These are phyloP conservation scores for Punctoribates punctum DNA, from an alignment of 2,888 invertebrate species.

Conservation along the genomic window DNA sequence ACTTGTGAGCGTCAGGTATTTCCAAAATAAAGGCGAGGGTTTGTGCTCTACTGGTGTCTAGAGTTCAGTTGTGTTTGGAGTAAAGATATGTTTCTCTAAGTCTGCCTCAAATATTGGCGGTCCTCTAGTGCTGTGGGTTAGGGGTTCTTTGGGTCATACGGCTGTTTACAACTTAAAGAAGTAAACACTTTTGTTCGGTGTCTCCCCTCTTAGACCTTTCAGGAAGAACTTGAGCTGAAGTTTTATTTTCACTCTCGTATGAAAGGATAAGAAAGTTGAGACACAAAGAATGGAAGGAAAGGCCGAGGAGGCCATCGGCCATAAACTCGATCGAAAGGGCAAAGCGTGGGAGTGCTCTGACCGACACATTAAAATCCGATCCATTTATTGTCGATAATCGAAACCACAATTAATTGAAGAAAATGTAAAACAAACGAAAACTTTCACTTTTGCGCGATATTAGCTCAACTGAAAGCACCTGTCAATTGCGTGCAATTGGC, in stretches of 20 bases:
- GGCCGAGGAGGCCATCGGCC: neutral
- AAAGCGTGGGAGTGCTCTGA: neutral
- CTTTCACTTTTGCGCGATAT: conserved; percentile 20
- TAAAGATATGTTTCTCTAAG: conserved; percentile 12
- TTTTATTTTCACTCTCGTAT: conserved; percentile 22
- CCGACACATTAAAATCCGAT: neutral
- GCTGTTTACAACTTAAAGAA: conserved; percentile 20
- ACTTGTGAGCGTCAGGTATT: too few relatives aligned
- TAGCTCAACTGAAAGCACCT: neutral
- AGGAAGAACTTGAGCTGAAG: neutral
- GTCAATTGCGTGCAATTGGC: neutral
- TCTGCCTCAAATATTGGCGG: neutral
- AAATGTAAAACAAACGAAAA: neutral
- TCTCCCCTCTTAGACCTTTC: conserved; percentile 25
- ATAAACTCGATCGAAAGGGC: neutral
- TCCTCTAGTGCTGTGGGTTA: conserved; percentile 12
- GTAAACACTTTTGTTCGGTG: conserved; percentile 25
- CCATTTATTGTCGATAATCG: neutral
- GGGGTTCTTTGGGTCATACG: conserved; percentile 29
- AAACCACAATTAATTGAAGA: neutral
- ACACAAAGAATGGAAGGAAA: neutral
- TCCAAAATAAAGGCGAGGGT: neutral
- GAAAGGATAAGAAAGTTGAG: conserved; percentile 13
- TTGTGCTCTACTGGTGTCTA: neutral
- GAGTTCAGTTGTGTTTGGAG: neutral